Conservation (phyloP, 1,140 invertebrate genomes). For the Melipona quadrifasciata region DNA sequence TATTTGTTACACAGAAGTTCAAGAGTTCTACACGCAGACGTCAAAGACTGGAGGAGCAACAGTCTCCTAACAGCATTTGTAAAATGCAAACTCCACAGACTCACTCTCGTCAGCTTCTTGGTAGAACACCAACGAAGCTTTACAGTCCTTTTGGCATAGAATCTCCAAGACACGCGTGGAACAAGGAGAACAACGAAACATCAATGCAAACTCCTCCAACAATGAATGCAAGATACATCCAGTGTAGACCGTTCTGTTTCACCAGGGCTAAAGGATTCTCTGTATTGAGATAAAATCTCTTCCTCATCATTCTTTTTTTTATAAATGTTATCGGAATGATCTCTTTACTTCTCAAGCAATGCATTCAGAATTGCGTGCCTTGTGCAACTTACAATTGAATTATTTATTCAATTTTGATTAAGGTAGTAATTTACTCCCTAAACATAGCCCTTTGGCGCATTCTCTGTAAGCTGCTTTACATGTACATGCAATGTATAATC, state of each 20-base stretch:
- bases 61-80: constrained; percentile 77
- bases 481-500: constrained; percentile 28
- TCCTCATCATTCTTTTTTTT: neutral
- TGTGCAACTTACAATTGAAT: constrained; percentile 45
- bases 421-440: neutral
- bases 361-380: constrained; percentile 54
- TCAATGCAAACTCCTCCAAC: constrained; percentile 41
- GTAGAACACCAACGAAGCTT: constrained; percentile 85
- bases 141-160: constrained; percentile 86
- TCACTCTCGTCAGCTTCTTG: constrained; percentile 81
- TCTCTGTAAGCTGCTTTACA: constrained; percentile 36
- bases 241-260: constrained; percentile 70
- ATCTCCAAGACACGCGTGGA: constrained; percentile 80
- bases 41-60: constrained; percentile 83
- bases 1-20: constrained; percentile 78
- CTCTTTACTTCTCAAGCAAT: constrained; percentile 44
- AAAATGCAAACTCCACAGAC: constrained; percentile 81
- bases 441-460: constrained; percentile 12
- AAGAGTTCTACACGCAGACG: constrained; percentile 83
- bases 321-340: constrained; percentile 30
- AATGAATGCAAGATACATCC: constrained; percentile 44
- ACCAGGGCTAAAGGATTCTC: constrained; percentile 72
- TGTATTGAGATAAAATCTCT: constrained; percentile 69
- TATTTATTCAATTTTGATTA: constrained; percentile 50
- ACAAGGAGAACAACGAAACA: constrained; percentile 71